Evolutionary conservation across 2,888 invertebrate species (phyloP), one percentile per base, ranked within the genome.

Genomic region (Melitaea athalia): DNA sequence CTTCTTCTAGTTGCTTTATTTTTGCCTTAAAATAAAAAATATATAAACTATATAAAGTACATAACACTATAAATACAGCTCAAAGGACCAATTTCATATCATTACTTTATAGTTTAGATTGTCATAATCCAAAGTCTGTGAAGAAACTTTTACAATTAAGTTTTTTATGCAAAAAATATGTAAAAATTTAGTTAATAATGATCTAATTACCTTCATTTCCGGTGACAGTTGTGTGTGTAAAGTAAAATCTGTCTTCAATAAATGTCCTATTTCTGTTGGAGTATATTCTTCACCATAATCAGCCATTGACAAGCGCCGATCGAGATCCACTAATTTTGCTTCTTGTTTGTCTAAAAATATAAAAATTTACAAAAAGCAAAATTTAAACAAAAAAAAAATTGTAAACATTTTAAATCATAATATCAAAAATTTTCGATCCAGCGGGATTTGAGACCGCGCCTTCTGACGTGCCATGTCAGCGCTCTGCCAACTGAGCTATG

Each of bases 361-460:
- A 57, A 14, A n/a, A 10, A 11, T 45, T 38, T 24, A 24, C 6
- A 7, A 38, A 7, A n/a, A n/a, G 66, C 71, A 69, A 76, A 94
- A 95, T 95, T 93, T 95, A 95, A 1, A 96, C 93, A 92, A 97
- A 97, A 50, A 91, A 81, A 68, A 97, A 94, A 69, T 93, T 94
- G n/a, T n/a, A n/a, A n/a, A n/a, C n/a, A n/a, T n/a, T n/a, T n/a
- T n/a, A n/a, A n/a, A n/a, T n/a, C n/a, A n/a, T n/a, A n/a, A n/a
- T n/a, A n/a, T n/a, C n/a, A n/a, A n/a, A n/a, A n/a, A n/a, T n/a
- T n/a, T n/a, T n/a, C n/a, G n/a, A n/a, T n/a, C n/a, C n/a, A n/a
- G n/a, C n/a, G n/a, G n/a, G n/a, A n/a, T n/a, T n/a, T n/a, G n/a
- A n/a, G n/a, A n/a, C n/a, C n/a, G n/a, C n/a, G n/a, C n/a, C n/a